Conservation (phyloP, 2,113 vertebrate species). For the Corythaeola cristata region DNA sequence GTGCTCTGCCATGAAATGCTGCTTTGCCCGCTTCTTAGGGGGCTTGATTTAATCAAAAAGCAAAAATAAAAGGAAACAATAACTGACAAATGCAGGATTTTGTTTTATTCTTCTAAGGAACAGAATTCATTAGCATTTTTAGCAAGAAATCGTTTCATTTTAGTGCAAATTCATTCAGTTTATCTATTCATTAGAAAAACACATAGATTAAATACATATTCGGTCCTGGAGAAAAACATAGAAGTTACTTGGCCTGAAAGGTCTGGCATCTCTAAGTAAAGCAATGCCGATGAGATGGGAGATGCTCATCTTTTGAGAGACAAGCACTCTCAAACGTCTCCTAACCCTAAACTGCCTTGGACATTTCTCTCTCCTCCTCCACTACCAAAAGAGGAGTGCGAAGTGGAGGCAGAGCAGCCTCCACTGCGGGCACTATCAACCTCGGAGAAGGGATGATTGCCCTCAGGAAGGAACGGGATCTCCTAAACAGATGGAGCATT, state of each 20-base stretch:
- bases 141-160: not conserved
- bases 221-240: not conserved
- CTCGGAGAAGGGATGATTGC: not conserved
- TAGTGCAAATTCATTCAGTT: not conserved
- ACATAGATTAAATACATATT: not conserved
- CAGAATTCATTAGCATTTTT: not conserved
- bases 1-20: not conserved
- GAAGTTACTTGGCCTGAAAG: not conserved
- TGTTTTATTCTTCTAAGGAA: not conserved
- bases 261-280: not conserved
- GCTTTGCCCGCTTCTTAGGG: not conserved
- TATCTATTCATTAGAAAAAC: not conserved
- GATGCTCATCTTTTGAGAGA: not conserved
- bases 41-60: not conserved
- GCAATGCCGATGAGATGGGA: not conserved
- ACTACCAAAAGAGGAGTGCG: accelerated
- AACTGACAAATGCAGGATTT: not conserved
- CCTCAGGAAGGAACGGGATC: not conserved
- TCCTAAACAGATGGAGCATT: not conserved
- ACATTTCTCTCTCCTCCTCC: not conserved
- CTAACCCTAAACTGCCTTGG: not conserved
- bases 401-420: not conserved
- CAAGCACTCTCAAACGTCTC: not conserved
- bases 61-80: not conserved
- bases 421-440: too few relatives aligned